phyloP scores from a whole-genome alignment of 2,888 invertebrate genomes.

The Phaedon cochleariae region DNA sequence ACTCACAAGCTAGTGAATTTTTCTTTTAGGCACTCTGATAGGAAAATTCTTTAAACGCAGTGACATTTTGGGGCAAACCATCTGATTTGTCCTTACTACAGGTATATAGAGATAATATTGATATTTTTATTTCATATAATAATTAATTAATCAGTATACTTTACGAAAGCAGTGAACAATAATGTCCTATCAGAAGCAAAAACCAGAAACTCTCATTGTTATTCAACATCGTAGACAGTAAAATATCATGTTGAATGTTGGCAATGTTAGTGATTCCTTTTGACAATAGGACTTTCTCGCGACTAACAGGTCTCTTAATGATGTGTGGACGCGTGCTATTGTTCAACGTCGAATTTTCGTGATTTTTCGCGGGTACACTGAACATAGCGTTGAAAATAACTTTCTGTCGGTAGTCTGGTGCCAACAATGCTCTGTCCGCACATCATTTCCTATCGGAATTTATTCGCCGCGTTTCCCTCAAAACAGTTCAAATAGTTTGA shows the following conservation, averaged over 20 bases:
- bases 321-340: slow-evolving; percentile 31
- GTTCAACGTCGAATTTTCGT: slow-evolving; percentile 11
- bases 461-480: too few relatives aligned
- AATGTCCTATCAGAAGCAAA: too few relatives aligned
- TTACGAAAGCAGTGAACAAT: too few relatives aligned
- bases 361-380: background rate
- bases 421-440: background rate
- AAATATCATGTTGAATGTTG: background rate
- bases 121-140: too few relatives aligned
- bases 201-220: background rate
- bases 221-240: background rate
- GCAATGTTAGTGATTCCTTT: background rate
- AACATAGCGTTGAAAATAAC: background rate
- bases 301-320: slow-evolving; percentile 23
- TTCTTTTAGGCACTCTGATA: too few relatives aligned
- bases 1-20: too few relatives aligned
- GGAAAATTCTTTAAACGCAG: too few relatives aligned
- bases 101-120: too few relatives aligned
- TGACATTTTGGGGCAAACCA: too few relatives aligned
- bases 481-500: too few relatives aligned
- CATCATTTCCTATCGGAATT: background rate
- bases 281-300: background rate
- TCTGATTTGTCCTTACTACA: too few relatives aligned
- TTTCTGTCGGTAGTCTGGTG: background rate
- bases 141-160: too few relatives aligned